Base-by-base conservation (phyloP, 1,140 invertebrate genomes). In the Cotesia chilonis region DNA sequence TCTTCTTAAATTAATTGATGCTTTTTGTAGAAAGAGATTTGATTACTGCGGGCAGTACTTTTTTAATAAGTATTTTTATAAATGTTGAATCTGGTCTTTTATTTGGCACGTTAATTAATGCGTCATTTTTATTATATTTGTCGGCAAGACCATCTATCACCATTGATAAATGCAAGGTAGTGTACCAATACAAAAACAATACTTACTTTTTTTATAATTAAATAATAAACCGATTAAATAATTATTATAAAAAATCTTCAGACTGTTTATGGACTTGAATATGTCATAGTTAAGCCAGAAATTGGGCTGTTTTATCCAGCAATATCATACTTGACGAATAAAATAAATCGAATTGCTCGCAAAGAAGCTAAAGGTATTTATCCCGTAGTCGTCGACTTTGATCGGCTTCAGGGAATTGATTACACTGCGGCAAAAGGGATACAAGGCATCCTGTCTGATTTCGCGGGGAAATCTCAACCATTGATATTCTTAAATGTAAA, bases 1-100 rank as follows among this genome's bases (percentile, higher is more conserved):
- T 59, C 1, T n/a, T 14, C 37, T 17, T n/a, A 38, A 68, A 59
- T 57, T 28, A 61, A 68, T 51, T 59, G 38, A 47, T 65, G 28
- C 68, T 60, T 81, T 86, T 87, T 82, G 71, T 78, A 92, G 92
- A 89, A 82, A 80, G 87, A 60, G 92, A 93, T 75, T 84, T 92
- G 1, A 28, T 91, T 6, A 87, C 89, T 1, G 86, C 89, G 51
- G 75, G 88, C 38, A 74, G 88, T 0, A 92, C 92, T 1, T 92
- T 93, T 73, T n/a, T 89, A 2, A 77, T 88, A 5, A 89, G 88
- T 51, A 77, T 92, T 4, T 74, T 89, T 6, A 81, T 90, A 35
- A 90, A 91, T 9, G 86, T 93, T 0, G 91, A 94, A 83, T 89
- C 90, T 75, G 93, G 93, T 14, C 90, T 94, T 60, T 78, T 93